phyloP scores from a whole-genome alignment of 2,888 invertebrate genomes.

The Campopleginae sp. region DNA sequence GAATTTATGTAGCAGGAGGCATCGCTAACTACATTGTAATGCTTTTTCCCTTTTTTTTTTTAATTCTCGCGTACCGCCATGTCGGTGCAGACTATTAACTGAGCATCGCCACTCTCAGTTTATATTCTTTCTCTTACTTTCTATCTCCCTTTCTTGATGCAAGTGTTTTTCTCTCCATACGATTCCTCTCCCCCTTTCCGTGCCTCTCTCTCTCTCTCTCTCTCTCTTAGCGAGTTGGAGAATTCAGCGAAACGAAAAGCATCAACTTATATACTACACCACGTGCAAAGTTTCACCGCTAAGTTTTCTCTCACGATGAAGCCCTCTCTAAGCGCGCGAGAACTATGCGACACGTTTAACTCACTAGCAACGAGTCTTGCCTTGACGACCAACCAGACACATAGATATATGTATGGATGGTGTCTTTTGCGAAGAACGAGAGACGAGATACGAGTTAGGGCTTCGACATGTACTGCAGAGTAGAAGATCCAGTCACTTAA shows the following conservation, averaged over 20 bases:
- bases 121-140: constrained; percentile 6
- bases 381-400: neutral
- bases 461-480: constrained; percentile 33
- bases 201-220: neutral
- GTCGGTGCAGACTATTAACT: constrained; percentile 37
- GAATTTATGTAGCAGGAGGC: constrained; percentile 50
- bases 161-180: constrained; percentile 10
- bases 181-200: neutral
- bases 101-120: constrained; percentile 33
- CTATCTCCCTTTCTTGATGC: constrained; percentile 11
- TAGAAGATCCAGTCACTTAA: constrained; percentile 37
- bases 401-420: constrained; percentile 16
- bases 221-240: constrained; percentile 31
- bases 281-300: constrained; percentile 30
- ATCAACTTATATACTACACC: constrained; percentile 23
- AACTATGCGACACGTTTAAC: constrained; percentile 52
- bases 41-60: constrained; percentile 58
- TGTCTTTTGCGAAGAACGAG: constrained; percentile 42
- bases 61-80: constrained; percentile 50
- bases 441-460: constrained; percentile 35
- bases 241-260: constrained; percentile 53
- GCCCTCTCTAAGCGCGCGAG: constrained; percentile 30
- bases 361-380: constrained; percentile 13
- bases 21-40: constrained; percentile 54
- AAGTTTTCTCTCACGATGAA: constrained; percentile 40